Base-by-base conservation (phyloP, 2,113 vertebrate genomes). In the Ranitomeya imitator region DNA sequence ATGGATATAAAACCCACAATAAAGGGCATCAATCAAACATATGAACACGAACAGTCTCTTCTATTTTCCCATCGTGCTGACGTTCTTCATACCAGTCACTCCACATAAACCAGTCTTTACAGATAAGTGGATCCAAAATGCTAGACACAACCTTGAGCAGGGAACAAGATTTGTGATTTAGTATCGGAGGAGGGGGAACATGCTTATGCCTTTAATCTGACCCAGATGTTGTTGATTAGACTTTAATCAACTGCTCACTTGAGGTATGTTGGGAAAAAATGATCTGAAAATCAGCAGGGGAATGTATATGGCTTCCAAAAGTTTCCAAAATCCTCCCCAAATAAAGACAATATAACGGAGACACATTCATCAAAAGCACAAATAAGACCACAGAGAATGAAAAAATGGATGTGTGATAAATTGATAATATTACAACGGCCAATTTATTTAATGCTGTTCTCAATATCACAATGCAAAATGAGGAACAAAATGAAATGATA, bases 101-200 rank as follows among this genome's bases (percentile, higher is more conserved):
- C 31, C 2, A 51, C 31, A 82, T 37, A 51, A 63, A 82, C 26
- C 63, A 82, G 31, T 31, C 63, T 45, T 82, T 82, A 82, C 59
- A 37, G 26, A 19, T 63, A 63, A 63, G 63, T 63, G 59, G 37
- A 45, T 63, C 19, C 26, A 21, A 61, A 81, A 19, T 18, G 18
- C 11, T 82, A 65, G 59, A 82, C 59, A 81, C 57, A 81, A 11
- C 31, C 60, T 82, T 82, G 59, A 65, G 59, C 31, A 82, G 16
- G 21, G 79, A 82, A 63, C 61, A 61, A 63, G n/a, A 65, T 65
- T 82, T 82, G 79, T 82, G 79, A 65, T 82, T 82, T 82, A 23
- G 61, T 63, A 63, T 82, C 16, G 60, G 59, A 61, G 79, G 79
- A 81, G 57, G 59, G 16, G 7, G 79, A 51, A 19, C 51, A 26